Evolutionary conservation across 2,888 invertebrate genomes (phyloP).

Genomic region (Ganaspis brasiliensis): DNA sequence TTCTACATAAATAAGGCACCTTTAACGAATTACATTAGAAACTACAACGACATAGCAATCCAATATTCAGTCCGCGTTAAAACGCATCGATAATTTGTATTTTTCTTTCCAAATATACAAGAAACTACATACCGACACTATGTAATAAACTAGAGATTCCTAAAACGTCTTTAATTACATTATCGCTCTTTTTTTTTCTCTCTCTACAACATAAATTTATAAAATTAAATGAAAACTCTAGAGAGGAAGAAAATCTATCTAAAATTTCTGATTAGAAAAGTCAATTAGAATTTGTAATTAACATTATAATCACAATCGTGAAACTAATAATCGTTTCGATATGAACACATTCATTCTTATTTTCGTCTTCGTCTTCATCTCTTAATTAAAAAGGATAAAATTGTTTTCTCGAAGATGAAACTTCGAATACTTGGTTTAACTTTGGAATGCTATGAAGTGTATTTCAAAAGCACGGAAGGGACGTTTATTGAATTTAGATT

Average conservation of each 20-base stretch:
- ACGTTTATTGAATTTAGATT: constrained; percentile 53
- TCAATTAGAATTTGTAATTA: too few relatives aligned
- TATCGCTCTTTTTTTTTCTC: not conserved
- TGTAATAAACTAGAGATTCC: not conserved
- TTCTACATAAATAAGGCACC: constrained; percentile 79
- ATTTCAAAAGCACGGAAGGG: constrained; percentile 51
- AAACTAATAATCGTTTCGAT: constrained; percentile 9
- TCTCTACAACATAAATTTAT: too few relatives aligned
- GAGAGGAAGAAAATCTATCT: too few relatives aligned
- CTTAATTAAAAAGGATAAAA: constrained; percentile 12
- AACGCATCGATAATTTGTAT: constrained; percentile 27
- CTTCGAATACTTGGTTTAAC: constrained; percentile 23
- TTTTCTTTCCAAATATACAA: constrained; percentile 22
- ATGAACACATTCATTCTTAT: constrained; percentile 30
- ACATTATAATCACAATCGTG: too few relatives aligned
- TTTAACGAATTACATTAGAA: constrained; percentile 79
- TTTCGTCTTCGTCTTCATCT: not conserved
- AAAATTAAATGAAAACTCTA: too few relatives aligned
- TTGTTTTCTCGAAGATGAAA: not conserved
- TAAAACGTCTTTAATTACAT: not conserved
- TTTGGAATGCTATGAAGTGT: constrained; percentile 62
- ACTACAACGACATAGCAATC: constrained; percentile 72
- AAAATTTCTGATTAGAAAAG: too few relatives aligned
- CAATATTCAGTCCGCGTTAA: constrained; percentile 65
- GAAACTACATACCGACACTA: constrained; percentile 5